Conservation (phyloP, 2,797 vertebrate genomes). For the Hirundo rustica region DNA sequence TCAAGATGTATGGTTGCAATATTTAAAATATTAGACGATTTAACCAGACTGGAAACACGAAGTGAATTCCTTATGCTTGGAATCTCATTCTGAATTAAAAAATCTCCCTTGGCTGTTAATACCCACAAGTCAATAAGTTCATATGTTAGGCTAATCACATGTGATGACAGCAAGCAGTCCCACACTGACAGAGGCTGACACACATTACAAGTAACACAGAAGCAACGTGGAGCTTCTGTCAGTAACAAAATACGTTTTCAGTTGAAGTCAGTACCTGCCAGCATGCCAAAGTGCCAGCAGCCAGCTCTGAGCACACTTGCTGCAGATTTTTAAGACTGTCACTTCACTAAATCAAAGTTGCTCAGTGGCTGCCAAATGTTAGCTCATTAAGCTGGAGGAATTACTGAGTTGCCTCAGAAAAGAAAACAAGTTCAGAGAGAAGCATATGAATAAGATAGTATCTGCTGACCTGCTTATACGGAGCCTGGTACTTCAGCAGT, state of each 20-base stretch:
- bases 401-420: constrained; percentile 11
- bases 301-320: background rate
- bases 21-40: constrained; percentile 38
- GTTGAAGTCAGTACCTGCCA: background rate
- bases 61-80: background rate
- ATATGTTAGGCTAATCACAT: background rate
- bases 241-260: background rate
- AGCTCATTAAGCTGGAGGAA: constrained; percentile 33
- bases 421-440: background rate
- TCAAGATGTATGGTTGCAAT: background rate
- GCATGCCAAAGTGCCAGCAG: background rate
- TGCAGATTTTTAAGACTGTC: background rate
- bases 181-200: background rate
- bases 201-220: background rate
- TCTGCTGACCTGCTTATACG: background rate
- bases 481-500: background rate
- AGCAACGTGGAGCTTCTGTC: background rate
- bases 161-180: background rate
- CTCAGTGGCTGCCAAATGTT: background rate
- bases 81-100: background rate
- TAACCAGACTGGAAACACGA: background rate
- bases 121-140: background rate
- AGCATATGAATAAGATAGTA: background rate
- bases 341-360: constrained; percentile 23
- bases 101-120: background rate